Evolutionary conservation across 2,113 vertebrate genomes (phyloP).

Genomic region (Poeciliopsis retropinna): DNA sequence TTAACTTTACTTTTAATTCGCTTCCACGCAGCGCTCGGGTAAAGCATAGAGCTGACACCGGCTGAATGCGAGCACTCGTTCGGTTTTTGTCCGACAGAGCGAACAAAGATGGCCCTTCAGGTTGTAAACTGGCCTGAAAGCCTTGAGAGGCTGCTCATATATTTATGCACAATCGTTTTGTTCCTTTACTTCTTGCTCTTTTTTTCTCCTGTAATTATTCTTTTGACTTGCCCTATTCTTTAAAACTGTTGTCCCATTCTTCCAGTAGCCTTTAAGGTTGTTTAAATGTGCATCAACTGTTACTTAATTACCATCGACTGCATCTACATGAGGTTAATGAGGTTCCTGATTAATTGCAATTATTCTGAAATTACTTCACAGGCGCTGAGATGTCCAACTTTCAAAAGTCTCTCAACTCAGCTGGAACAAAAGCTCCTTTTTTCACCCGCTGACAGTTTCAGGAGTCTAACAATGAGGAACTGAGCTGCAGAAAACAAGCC

Average conservation of each 20-base stretch:
- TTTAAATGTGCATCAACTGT: conserved; percentile 34
- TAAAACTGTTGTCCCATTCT: background rate
- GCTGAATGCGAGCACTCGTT: conserved; percentile 32
- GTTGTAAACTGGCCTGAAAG: conserved; percentile 7
- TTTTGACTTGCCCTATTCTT: background rate
- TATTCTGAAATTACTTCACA: conserved; percentile 40
- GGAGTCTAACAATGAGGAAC: conserved; percentile 20
- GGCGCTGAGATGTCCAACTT: conserved; percentile 50
- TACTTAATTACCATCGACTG: conserved; percentile 33
- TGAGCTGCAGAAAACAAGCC: conserved; percentile 14
- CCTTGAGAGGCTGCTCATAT: conserved; percentile 9
- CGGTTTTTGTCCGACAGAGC: conserved; percentile 27
- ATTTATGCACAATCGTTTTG: background rate
- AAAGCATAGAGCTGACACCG: conserved; percentile 49
- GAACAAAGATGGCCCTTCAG: conserved; percentile 2
- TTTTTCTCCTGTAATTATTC: background rate
- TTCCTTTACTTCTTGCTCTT: background rate
- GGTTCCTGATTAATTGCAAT: conserved; percentile 58
- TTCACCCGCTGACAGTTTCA: conserved; percentile 8
- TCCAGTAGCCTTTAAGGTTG: background rate
- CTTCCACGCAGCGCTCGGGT: conserved; percentile 43
- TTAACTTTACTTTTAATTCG: conserved; percentile 72
- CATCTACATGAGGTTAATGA: conserved; percentile 65
- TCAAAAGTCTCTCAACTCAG: conserved; percentile 30
- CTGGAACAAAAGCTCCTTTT: conserved; percentile 36